Evolutionary conservation across 2,113 vertebrate genomes (phyloP), one percentile per base, ranked within the genome.

Genomic region (Leuciscus idus): DNA sequence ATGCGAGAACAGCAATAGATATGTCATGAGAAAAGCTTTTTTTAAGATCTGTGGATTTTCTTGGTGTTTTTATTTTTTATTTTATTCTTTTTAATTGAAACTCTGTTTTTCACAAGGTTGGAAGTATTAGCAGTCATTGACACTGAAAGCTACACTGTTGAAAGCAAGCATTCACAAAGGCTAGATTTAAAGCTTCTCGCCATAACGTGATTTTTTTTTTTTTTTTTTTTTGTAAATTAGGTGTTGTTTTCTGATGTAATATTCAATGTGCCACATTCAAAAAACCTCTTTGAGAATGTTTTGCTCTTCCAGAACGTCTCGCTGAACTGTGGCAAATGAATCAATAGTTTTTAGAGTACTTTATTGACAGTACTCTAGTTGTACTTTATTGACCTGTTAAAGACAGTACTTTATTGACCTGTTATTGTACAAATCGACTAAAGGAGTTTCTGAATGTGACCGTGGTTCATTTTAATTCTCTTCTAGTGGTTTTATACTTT

Each of bases 1-100:
- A 89, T 93, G 87, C 2, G 92, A 90, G 91, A 84, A 90, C 93
- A 94, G 94, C 92, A 93, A 92, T 90, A 92, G 89, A 90, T 88
- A 55, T 4, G 19, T 93, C 81, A 82, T 90, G 88, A 90, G 90
- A 86, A 39, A 86, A 89, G 89, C 88, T 84, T 75, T 66, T 93
- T 57, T 57, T 57, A 21, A 88, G 90, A 88, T 89, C 57, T 90
- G 90, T 82, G 39, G 90, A 87, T 92, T 81, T 89, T 91, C 85
- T 87, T 61, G 82, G 78, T 90, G 84, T 80, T 87, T 74, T 70
- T 64, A 57, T 72, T 84, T 17, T 36, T 12, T 1, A 9, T 30
- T 26, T 26, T 30, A n/a, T n/a, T 1, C 8, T 26, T 80, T 59
- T 59, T 33, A 21, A 55, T 57, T 17, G 28, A 17, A 77, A 21